phyloP scores from a whole-genome alignment of 2,797 vertebrate genomes.

The Esox masquinongy region DNA sequence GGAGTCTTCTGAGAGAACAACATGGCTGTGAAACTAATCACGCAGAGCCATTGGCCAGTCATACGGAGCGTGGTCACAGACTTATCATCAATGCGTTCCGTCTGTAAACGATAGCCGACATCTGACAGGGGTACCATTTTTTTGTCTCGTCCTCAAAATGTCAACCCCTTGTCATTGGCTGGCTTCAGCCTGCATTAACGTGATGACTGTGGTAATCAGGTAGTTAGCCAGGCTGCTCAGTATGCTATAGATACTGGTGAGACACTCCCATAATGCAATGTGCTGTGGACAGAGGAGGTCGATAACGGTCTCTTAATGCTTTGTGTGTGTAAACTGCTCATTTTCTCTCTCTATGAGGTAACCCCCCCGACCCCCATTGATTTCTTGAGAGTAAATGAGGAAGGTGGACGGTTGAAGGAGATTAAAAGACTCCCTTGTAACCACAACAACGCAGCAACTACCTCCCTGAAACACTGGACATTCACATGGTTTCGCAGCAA shows the following conservation, averaged over 20 bases:
- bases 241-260: neutral
- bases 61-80: neutral
- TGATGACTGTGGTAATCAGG: conserved; percentile 6
- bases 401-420: neutral
- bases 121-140: neutral
- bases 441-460: neutral
- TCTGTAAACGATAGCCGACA: neutral
- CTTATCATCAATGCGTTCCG: neutral
- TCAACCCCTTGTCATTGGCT: conserved; percentile 26
- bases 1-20: neutral
- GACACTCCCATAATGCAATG: conserved; percentile 4
- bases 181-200: neutral
- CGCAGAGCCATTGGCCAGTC: neutral
- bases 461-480: neutral
- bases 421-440: neutral
- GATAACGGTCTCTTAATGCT: conserved; percentile 10
- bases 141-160: conserved; percentile 7
- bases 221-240: neutral
- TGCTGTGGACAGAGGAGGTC: neutral
- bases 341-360: conserved; percentile 10
- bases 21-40: neutral
- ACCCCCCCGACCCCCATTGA: conserved; percentile 12
- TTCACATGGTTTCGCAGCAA: neutral
- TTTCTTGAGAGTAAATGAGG: conserved; percentile 2
- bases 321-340: neutral